Evolutionary conservation across 92 coral and sea anemone species (phyloP).

Genomic region (Palythoa grandis): DNA sequence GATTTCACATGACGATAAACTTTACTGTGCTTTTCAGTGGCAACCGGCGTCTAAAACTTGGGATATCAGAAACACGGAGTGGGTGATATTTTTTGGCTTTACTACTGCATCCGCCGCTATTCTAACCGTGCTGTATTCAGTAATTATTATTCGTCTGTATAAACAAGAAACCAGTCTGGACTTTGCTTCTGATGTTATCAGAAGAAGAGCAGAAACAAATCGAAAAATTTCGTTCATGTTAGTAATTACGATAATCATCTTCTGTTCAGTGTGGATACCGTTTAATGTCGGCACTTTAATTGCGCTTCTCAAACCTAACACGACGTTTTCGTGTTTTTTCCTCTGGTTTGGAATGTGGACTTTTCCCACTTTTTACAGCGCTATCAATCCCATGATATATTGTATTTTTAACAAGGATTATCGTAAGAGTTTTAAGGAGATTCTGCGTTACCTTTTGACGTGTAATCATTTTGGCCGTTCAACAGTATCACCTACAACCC

Average conservation of each 20-base stretch:
- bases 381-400: not conserved
- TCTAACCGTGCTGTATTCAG: not conserved
- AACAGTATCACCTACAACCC: no score
- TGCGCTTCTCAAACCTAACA: not conserved
- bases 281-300: not conserved
- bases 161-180: not conserved
- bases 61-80: not conserved
- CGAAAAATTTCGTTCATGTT: constrained; percentile 1
- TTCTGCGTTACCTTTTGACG: not conserved
- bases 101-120: not conserved
- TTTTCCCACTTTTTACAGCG: not conserved
- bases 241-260: not conserved
- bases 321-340: not conserved
- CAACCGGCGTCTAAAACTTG: not conserved
- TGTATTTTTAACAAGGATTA: not conserved
- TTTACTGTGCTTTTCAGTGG: not conserved
- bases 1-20: not conserved
- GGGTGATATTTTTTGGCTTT: not conserved
- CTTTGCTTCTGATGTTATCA: not conserved
- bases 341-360: constrained; percentile 2
- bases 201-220: not conserved
- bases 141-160: not conserved
- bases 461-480: not conserved
- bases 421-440: not conserved
- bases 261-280: not conserved